phyloP scores from a whole-genome alignment of 2,797 vertebrate genomes.

The Capromys pilorides region DNA sequence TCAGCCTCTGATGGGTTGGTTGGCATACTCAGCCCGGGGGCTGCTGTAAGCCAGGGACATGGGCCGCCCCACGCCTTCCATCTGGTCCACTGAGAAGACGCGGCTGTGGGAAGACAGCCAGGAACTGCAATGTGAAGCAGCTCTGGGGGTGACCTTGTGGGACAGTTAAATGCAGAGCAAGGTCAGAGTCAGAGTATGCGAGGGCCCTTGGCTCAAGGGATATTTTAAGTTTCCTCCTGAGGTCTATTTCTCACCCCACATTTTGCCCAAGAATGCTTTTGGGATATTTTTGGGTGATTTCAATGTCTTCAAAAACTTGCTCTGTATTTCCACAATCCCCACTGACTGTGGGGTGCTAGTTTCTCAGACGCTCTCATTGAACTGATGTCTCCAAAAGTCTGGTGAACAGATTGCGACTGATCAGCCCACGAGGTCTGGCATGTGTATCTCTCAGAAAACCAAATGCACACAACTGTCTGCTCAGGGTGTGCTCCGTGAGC shows the following conservation, averaged over 20 bases:
- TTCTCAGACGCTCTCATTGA: not conserved
- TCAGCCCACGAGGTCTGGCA: accelerated
- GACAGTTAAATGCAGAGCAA: not conserved
- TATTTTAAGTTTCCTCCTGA: not conserved
- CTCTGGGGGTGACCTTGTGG: not conserved
- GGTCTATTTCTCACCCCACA: too few species aligned
- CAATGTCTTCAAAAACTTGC: not conserved
- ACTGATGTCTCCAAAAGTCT: not conserved
- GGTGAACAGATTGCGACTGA: not conserved
- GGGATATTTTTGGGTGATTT: not conserved
- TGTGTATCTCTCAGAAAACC: not conserved
- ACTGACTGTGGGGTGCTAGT: not conserved
- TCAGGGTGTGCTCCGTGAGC: too few species aligned
- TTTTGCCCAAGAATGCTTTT: not conserved
- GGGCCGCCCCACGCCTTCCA: accelerated
- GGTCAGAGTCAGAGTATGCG: accelerated
- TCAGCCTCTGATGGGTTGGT: accelerated
- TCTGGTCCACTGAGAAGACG: not conserved
- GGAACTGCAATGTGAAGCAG: not conserved
- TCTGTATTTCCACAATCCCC: not conserved
- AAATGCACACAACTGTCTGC: not conserved
- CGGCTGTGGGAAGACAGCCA: accelerated
- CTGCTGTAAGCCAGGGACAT: accelerated
- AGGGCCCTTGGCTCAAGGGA: accelerated
- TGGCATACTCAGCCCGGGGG: too few species aligned